A percentile compares a stretch with the other conserved stretches of the same genome.
Evolutionary conservation across 2,113 vertebrate species (phyloP).

Genomic region (Corythornis vintsioides): DNA sequence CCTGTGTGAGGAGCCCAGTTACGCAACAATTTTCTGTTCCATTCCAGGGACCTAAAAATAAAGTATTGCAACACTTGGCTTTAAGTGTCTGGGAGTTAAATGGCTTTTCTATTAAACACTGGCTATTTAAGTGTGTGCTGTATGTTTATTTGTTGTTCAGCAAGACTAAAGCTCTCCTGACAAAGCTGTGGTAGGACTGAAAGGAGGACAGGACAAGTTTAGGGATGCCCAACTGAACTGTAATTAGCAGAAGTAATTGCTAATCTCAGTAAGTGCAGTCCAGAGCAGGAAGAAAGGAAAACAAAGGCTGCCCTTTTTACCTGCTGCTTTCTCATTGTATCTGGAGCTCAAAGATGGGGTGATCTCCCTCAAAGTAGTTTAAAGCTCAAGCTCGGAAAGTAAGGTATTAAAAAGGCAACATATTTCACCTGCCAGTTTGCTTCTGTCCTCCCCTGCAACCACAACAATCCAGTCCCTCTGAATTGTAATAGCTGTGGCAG

Average conservation of each 20-base stretch:
- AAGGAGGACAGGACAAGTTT: not conserved
- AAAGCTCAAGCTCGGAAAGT: not conserved
- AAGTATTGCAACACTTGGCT: constrained; percentile 63
- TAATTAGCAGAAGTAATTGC: not conserved
- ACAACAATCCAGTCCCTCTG: constrained; percentile 99
- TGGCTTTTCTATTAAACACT: not conserved
- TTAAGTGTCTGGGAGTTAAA: not conserved
- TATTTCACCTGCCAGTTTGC: constrained; percentile 89
- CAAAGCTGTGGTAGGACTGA: not conserved
- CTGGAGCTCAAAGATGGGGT: not conserved
- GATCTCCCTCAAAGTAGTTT: not conserved
- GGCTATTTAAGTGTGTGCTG: not conserved
- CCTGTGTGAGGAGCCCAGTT: not conserved
- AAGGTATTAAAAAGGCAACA: constrained; percentile 30
- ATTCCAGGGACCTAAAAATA: constrained; percentile 62
- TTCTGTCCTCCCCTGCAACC: constrained; percentile 93
- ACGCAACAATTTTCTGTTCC: constrained; percentile 27
- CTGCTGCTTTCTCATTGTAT: not conserved
- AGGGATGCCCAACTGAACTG: not conserved
- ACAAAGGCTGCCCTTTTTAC: not conserved
- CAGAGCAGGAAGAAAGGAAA: not conserved
- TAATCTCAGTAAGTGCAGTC: not conserved
- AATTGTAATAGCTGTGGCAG: constrained; percentile 93
- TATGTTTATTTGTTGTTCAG: not conserved
- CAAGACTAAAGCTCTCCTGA: not conserved